Conservation (phyloP, 2,888 invertebrate genomes). For the Malachius bipustulatus region DNA sequence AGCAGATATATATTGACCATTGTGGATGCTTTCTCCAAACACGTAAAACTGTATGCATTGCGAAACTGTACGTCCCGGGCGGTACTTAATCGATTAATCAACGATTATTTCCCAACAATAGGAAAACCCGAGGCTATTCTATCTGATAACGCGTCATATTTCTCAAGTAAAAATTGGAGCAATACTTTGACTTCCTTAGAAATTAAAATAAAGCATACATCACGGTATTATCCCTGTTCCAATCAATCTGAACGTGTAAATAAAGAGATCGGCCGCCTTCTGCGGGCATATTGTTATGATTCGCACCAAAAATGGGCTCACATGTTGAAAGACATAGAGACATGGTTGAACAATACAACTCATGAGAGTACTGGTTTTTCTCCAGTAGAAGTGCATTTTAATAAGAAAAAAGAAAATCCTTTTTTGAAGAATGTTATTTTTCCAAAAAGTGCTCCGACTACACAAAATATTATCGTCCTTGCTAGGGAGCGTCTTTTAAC, state of each 20-base stretch:
- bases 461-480: neutral
- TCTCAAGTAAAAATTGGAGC: neutral
- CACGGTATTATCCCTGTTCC: neutral
- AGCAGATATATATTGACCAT: constrained; percentile 3
- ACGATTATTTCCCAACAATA: constrained; percentile 5
- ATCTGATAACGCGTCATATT: neutral
- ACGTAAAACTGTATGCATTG: constrained; percentile 5
- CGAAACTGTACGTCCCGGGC: constrained; percentile 6
- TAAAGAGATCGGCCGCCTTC: neutral
- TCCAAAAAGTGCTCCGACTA: no score
- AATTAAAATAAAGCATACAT: neutral
- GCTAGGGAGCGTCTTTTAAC: neutral
- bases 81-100: constrained; percentile 5
- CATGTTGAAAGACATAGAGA: neutral
- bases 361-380: neutral
- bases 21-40: constrained; percentile 3
- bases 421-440: neutral
- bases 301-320: neutral
- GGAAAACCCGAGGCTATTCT: neutral
- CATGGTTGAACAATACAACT: neutral
- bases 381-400: neutral
- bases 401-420: neutral
- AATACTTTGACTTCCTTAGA: neutral
- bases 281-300: constrained; percentile 1
- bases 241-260: neutral